Base-by-base conservation (phyloP, 2,113 vertebrate species). In the Willisornis vidua region DNA sequence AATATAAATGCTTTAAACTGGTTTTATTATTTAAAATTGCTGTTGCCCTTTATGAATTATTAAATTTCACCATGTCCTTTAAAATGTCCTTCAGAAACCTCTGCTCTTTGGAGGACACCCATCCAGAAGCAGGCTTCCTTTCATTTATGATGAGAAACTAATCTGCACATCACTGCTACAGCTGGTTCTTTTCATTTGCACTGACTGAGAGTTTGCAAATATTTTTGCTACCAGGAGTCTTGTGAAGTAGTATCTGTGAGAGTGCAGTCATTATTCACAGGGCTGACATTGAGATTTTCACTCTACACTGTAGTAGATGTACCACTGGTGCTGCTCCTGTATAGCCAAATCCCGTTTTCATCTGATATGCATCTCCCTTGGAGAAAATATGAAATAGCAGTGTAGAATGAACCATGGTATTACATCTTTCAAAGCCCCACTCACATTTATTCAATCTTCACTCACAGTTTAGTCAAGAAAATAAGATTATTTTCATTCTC, bases 381-480 rank as follows among this genome's bases (percentile, higher is more conserved):
- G 46, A 84, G 73, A 87, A 96, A 76, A 93, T 65, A 13, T 26
- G 39, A 94, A 97, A 94, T 83, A 80, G 59, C 73, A 83, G 57
- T 23, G 59, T 83, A 79, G 74, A 82, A 58, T 18, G 39, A 93
- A 43, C 65, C 23, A 2, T 51, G 29, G 18, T 51, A 15, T 94
- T 95, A 91, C 20, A 28, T 52, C 35, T 72, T 73, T 43, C 67
- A 71, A 62, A 87, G 19, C 10, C n/a, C 37, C 23, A 5, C 23
- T 76, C 35, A 43, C 10, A 5, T 63, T 49, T 87, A 66, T 43
- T 89, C 57, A 45, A 9, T 74, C 49, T 92, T 93, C 41, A 49
- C 15, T 86, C 68, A 62, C n/a, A 49, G 43, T 89, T 91, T 20
- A n/a, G 25, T 68, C 58, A 46, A 85, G 68, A 81, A 87, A 94